Evolutionary conservation across 1,140 invertebrate genomes (phyloP), one percentile per base, ranked within the genome.

Genomic region (Subanguina moxae): DNA sequence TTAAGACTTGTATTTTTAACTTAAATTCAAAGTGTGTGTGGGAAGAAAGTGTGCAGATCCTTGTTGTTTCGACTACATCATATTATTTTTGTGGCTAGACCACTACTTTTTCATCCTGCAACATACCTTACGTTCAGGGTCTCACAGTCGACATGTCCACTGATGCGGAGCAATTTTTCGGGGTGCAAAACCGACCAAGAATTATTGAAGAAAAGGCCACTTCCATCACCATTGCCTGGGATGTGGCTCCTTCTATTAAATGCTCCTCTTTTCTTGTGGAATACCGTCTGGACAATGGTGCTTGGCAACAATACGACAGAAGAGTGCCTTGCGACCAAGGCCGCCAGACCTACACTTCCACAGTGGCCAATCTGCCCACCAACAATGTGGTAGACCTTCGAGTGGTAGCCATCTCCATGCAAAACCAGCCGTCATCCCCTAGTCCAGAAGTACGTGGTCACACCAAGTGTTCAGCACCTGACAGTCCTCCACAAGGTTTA

Each of bases 401-500:
- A 42, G 75, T 82, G 23, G 58, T 64, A n/a, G 76, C 76, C 17
- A 68, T 83, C 32, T 71, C 65, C 5, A 61, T 65, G 23, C 69
- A 75, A 19, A 83, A 83, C 58, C 74, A 80, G 64, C 74, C 76
- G n/a, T 68, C 68, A 42, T 68, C 67, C 48, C 80, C 80, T 27
- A 76, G 72, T 1, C 80, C 80, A 27, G 80, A 82, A 74, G 81
- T 78, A 52, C 67, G 79, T 58, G 80, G 71, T 8, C 79, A 77
- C 43, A 82, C 80, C 42, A 83, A 82, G 61, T 82, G 80, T 61
- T 78, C 79, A 38, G 71, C 81, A 23, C 81, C 80, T 21, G 72
- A 75, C 1, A 57, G 46, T 27, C 80, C 80, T 1, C 80, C 80
- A 46, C 80, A 82, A 65, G 79, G 67, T 46, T 57, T 82, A 46